Percentiles rank a stretch among this genome's conserved stretches.
phyloP scores from a whole-genome alignment of 2,113 vertebrate genomes.

The Suricata suricatta region DNA sequence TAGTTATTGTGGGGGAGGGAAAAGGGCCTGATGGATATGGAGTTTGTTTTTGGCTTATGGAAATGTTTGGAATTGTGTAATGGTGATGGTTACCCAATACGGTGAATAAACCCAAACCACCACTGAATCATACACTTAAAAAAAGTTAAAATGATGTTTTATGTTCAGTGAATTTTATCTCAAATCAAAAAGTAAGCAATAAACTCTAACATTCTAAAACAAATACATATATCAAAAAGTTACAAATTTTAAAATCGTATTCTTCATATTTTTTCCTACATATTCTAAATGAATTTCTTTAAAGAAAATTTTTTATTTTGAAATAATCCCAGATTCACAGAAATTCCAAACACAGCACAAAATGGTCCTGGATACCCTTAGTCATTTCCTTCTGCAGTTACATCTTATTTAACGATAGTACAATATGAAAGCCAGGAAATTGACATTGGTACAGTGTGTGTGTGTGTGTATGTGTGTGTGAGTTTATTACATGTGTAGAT shows the following conservation, averaged over 20 bases:
- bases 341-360: neutral
- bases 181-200: conserved; percentile 15
- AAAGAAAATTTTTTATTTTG: neutral
- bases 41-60: neutral
- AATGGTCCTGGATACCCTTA: neutral
- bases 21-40: neutral
- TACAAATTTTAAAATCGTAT: neutral
- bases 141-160: neutral
- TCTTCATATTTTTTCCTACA: neutral
- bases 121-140: neutral
- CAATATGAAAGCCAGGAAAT: neutral
- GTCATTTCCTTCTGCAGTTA: neutral
- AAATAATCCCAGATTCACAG: neutral
- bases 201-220: neutral
- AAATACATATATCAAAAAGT: neutral
- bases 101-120: neutral
- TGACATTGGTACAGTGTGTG: neutral
- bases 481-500: neutral
- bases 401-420: neutral
- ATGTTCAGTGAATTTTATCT: neutral
- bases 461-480: neutral
- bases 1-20: too few relatives aligned
- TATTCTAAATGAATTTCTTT: neutral
- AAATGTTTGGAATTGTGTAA: neutral
- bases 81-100: neutral